phyloP scores from a whole-genome alignment of 2,888 invertebrate genomes.

The Hoplodrina ambigua region DNA sequence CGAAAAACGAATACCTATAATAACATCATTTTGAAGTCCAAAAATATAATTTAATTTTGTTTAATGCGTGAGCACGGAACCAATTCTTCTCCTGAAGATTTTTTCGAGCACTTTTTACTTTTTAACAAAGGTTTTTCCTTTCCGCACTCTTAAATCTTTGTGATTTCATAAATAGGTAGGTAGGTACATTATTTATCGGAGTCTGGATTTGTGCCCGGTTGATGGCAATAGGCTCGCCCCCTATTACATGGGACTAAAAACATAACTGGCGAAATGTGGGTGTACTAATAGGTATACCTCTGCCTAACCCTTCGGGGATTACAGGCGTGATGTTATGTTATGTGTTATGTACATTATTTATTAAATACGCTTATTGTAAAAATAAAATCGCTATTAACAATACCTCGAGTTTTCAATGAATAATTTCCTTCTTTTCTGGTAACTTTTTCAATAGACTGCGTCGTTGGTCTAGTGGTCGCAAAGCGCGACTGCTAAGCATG shows the following conservation, averaged over 20 bases:
- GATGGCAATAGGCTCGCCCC: too few relatives aligned
- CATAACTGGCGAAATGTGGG: too few relatives aligned
- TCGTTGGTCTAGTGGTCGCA: too few relatives aligned
- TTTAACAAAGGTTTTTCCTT: constrained; percentile 9
- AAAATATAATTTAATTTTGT: not conserved
- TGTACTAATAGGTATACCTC: too few relatives aligned
- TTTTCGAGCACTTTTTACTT: not conserved
- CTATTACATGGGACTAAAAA: too few relatives aligned
- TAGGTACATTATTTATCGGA: too few relatives aligned
- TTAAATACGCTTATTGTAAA: not conserved
- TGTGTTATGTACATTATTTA: too few relatives aligned
- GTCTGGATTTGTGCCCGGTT: too few relatives aligned
- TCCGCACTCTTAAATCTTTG: not conserved
- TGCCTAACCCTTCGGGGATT: too few relatives aligned
- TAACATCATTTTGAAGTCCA: too few relatives aligned
- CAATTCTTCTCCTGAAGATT: not conserved
- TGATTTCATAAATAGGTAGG: constrained; percentile 1
- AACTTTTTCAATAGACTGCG: not conserved
- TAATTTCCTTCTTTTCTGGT: not conserved
- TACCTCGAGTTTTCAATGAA: not conserved
- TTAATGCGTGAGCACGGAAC: constrained; percentile 12
- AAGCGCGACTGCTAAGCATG: too few relatives aligned
- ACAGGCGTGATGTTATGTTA: too few relatives aligned
- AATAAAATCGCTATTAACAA: constrained; percentile 7
- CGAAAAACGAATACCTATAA: not conserved